Percentiles rank a stretch among this genome's conserved stretches.
phyloP scores from a whole-genome alignment of 2,797 vertebrate genomes.

The Otolemur crassicaudatus region DNA sequence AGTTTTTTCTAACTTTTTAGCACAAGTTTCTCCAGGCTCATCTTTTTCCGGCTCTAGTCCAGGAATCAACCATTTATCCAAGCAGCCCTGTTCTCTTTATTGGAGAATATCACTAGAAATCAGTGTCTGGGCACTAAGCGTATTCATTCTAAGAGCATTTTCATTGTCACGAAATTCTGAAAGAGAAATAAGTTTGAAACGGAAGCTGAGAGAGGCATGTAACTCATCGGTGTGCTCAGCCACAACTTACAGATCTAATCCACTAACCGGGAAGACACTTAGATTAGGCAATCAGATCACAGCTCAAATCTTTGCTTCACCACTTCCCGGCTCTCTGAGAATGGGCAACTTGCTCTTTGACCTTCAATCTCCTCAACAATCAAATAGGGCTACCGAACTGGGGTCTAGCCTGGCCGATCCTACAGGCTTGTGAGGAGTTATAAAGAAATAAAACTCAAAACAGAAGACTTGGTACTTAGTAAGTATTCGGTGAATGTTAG shows the following conservation, averaged over 20 bases:
- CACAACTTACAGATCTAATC: background rate
- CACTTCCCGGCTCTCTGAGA: background rate
- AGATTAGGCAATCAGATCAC: background rate
- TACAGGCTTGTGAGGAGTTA: background rate
- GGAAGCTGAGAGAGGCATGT: background rate
- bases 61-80: background rate
- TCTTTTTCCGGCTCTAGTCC: background rate
- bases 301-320: background rate
- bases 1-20: background rate
- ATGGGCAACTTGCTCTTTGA: background rate
- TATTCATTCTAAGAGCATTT: background rate
- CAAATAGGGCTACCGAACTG: background rate
- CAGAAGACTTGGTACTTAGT: background rate
- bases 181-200: background rate
- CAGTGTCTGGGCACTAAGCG: background rate
- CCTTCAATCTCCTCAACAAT: background rate
- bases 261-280: background rate
- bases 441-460: background rate
- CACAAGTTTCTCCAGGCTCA: background rate
- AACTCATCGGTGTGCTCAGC: background rate
- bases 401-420: background rate
- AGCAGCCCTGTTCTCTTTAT: background rate
- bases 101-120: background rate
- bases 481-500: background rate
- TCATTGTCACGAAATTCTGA: background rate